These are phyloP conservation scores for Pseudopipra pipra DNA, from an alignment of 2,113 vertebrate species.

Conservation along the genomic window DNA sequence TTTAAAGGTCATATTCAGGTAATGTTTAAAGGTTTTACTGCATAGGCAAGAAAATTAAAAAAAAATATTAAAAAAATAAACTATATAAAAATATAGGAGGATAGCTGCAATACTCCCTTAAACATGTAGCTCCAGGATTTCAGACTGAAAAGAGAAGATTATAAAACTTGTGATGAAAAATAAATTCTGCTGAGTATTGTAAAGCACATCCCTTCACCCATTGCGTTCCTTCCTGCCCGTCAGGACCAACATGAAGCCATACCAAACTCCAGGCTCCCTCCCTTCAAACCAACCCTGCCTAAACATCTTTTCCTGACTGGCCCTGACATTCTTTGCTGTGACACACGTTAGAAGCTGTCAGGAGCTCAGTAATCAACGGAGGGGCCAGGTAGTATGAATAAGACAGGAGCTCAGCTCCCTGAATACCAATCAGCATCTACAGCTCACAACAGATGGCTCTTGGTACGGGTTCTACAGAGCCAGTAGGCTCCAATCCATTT, in stretches of 20 bases:
- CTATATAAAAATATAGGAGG: not conserved
- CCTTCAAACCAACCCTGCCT: not conserved
- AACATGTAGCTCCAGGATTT: not conserved
- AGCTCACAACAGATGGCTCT: constrained; percentile 24
- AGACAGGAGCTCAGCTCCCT: not conserved
- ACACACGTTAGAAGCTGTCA: constrained; percentile 17
- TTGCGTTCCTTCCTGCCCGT: not conserved
- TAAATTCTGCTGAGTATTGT: not conserved
- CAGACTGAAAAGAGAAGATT: not conserved
- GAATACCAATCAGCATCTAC: not conserved
- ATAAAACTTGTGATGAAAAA: not conserved
- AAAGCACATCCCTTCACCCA: not conserved
- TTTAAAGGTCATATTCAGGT: not conserved
- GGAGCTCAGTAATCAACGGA: not conserved
- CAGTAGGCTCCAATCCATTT: not conserved
- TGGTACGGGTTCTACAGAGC: not conserved
- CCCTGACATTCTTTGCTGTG: not conserved
- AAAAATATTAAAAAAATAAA: not conserved
- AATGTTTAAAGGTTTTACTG: not conserved
- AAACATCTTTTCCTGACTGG: not conserved
- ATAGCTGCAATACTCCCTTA: not conserved
- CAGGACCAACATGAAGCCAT: not conserved
- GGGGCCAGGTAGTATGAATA: not conserved
- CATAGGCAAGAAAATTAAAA: not conserved
- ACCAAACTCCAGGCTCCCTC: not conserved